phyloP scores from a whole-genome alignment of 2,888 invertebrate species.

The Clanis bilineata region DNA sequence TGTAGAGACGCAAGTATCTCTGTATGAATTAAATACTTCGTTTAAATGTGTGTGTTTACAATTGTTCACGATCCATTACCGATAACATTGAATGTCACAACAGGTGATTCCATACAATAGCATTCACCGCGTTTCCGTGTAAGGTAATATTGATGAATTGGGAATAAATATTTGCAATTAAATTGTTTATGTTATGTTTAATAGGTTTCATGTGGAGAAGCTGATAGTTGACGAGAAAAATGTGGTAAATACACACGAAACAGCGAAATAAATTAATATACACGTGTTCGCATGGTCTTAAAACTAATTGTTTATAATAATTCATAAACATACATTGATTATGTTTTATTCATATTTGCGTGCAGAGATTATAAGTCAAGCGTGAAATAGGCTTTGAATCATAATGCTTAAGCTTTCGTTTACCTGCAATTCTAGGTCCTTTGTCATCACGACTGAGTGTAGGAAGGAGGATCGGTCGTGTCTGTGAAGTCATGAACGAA shows the following conservation, averaged over 20 bases:
- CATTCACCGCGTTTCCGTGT: background rate
- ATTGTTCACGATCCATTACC: conserved; percentile 32
- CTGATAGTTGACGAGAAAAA: background rate
- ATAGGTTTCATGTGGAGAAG: background rate
- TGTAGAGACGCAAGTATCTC: conserved; percentile 34
- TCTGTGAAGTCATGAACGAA: background rate
- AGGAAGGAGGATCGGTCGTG: conserved; percentile 1
- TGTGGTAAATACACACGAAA: background rate
- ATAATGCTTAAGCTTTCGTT: background rate
- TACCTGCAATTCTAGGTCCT: background rate
- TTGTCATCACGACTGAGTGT: conserved; percentile 1
- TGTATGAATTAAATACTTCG: conserved; percentile 39
- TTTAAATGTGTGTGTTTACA: conserved; percentile 27
- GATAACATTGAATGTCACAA: conserved; percentile 50
- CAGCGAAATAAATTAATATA: background rate
- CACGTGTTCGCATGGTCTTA: background rate
- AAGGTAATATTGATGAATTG: background rate
- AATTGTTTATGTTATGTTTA: background rate
- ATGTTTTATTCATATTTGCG: conserved; percentile 3
- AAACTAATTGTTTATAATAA: background rate
- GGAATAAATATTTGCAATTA: background rate
- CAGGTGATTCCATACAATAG: conserved; percentile 40
- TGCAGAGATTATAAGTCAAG: background rate
- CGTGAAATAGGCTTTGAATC: conserved; percentile 4
- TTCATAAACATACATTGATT: background rate